These are phyloP conservation scores for Dryobotodes eremita DNA, from an alignment of 2,888 invertebrate species.

Conservation along the genomic window DNA sequence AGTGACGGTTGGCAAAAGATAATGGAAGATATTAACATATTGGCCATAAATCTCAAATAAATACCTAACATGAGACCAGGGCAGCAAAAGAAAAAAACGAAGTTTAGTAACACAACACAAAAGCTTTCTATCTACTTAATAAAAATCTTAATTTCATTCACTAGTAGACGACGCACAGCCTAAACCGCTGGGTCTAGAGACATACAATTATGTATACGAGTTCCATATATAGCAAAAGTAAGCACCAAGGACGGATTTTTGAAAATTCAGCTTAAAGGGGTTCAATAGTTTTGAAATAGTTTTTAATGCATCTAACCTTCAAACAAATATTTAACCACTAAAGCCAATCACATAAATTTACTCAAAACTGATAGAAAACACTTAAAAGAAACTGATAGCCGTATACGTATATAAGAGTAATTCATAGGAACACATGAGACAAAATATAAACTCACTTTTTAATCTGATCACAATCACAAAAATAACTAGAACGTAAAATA, in stretches of 20 bases:
- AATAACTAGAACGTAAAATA: conserved; percentile 41
- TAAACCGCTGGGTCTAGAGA: no score
- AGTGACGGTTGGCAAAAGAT: not conserved
- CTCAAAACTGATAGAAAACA: no score
- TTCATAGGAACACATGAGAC: not conserved
- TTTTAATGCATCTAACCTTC: not conserved
- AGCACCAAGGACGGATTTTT: not conserved
- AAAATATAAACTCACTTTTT: conserved; percentile 31
- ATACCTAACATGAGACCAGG: not conserved
- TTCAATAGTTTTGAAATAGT: not conserved
- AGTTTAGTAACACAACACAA: not conserved
- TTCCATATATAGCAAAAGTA: not conserved
- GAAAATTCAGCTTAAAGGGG: no score
- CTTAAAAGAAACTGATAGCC: not conserved
- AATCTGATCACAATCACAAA: conserved; percentile 40
- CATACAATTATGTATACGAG: not conserved
- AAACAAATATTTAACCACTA: not conserved
- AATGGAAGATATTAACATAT: not conserved
- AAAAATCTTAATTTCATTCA: not conserved
- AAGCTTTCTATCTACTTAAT: not conserved
- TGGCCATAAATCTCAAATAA: not conserved
- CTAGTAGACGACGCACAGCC: not conserved
- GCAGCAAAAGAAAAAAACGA: not conserved
- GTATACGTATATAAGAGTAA: not conserved
- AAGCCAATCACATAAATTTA: not conserved